phyloP scores from a whole-genome alignment of 2,113 vertebrate species.

The Crotalus viridis region DNA sequence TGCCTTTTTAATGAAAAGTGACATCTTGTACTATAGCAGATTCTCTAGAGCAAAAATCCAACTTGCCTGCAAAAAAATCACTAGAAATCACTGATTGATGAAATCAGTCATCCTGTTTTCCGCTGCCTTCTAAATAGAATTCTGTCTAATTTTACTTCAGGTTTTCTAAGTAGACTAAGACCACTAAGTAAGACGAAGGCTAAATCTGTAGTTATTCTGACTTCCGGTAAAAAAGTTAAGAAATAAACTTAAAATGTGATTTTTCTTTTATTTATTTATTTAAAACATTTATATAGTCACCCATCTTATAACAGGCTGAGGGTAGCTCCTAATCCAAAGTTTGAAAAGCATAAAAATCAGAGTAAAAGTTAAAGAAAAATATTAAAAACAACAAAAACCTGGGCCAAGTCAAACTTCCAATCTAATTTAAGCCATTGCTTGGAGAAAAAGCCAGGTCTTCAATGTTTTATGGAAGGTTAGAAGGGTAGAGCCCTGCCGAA shows the following conservation, averaged over 20 bases:
- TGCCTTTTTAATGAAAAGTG: constrained; percentile 26
- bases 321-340: not conserved
- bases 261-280: not conserved
- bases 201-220: not conserved
- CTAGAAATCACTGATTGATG: constrained; percentile 21
- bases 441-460: not conserved
- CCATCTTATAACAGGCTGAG: not conserved
- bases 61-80: constrained; percentile 28
- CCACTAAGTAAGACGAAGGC: not conserved
- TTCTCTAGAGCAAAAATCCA: constrained; percentile 11
- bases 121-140: constrained; percentile 4
- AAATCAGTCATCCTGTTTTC: constrained; percentile 17
- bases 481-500: not conserved
- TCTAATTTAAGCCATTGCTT: not conserved
- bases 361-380: not conserved
- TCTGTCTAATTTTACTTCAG: constrained; percentile 5
- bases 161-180: not conserved
- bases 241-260: not conserved
- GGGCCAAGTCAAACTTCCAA: not conserved
- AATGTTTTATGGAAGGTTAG: not conserved
- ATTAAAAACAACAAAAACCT: not conserved
- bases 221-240: not conserved
- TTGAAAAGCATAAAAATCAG: not conserved
- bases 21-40: constrained; percentile 21
- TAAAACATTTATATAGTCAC: not conserved